These are phyloP conservation scores for Tetraneura akinire DNA, from an alignment of 1,140 invertebrate genomes.

Conservation along the genomic window DNA sequence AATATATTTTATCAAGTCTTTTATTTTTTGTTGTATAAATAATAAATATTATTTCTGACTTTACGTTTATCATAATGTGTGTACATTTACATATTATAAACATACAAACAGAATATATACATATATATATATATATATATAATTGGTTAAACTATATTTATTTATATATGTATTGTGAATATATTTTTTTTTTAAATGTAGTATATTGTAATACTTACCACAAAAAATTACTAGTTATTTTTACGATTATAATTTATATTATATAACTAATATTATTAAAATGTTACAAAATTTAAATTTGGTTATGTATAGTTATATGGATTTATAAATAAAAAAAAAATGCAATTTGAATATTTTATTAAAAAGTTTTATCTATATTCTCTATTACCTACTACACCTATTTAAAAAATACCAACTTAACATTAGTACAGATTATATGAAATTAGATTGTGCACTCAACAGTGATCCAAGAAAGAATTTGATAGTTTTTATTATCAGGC, in stretches of 20 bases:
- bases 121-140: constrained; percentile 19
- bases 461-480: too few relatives aligned
- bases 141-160: constrained; percentile 35
- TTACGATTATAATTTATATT: constrained; percentile 44
- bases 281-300: constrained; percentile 30
- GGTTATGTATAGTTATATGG: constrained; percentile 44
- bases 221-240: constrained; percentile 45
- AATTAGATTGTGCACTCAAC: too few relatives aligned
- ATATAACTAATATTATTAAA: constrained; percentile 30
- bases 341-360: constrained; percentile 49
- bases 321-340: constrained; percentile 46
- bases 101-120: background rate
- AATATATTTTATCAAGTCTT: constrained; percentile 34
- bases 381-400: too few relatives aligned
- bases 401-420: too few relatives aligned
- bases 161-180: constrained; percentile 31
- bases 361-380: too few relatives aligned
- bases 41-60: constrained; percentile 30
- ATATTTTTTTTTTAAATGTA: constrained; percentile 44
- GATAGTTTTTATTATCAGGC: too few relatives aligned
- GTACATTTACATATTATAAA: constrained; percentile 1
- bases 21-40: constrained; percentile 17
- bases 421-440: too few relatives aligned
- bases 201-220: constrained; percentile 36
- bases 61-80: constrained; percentile 15